Base-by-base conservation (phyloP, 2,797 vertebrate species). In the Simalia tracyae region DNA sequence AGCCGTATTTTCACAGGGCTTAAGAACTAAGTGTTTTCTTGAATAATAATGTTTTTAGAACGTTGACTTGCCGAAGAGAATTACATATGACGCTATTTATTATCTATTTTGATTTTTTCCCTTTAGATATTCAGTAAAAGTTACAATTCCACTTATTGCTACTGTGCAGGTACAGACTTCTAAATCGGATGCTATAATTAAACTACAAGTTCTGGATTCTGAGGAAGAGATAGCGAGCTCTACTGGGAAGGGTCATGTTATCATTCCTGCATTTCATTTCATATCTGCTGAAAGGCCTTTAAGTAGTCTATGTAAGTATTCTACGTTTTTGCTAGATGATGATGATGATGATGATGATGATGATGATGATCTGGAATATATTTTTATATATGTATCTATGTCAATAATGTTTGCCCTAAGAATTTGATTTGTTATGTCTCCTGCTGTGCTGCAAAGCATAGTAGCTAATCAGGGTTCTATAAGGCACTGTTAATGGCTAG, bases 111-210 rank as follows among this genome's bases (percentile, higher is more conserved):
- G 60, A 28, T 24, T 64, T 92, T 92, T 92, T 59, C 19, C 87
- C 4, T 89, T 90, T 94, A 99, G 98, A 92, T 98, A 98, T 94
- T 93, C 68, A 19, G 96, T 98, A 94, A 98, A 98, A 95, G 98
- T 97, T 60, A 92, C 95, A 10, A 84, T 91, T 3, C 96, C 98
- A 7, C 96, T 97, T 91, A 24, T 96, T 36, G 97, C 97, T 93
- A 99, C 99, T 0, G 87, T 99, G 94, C 98, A 99, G 19, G 97
- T 98, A 81, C 97, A 98, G 94, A 98, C 98, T 0, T 99, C 98
- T 87, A 98, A 98, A 81, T 94, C 96, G n/a, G 97, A 98, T 28
- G 98, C 97, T 0, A 95, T 97, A 87, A 94, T 99, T 95, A 98
- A 97, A 90, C 95, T 99, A 59, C 98, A 98, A 92, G 94, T 99